Evolutionary conservation across 2,888 invertebrate species (phyloP).

Genomic region (Poecilobothrus nobilitatus): DNA sequence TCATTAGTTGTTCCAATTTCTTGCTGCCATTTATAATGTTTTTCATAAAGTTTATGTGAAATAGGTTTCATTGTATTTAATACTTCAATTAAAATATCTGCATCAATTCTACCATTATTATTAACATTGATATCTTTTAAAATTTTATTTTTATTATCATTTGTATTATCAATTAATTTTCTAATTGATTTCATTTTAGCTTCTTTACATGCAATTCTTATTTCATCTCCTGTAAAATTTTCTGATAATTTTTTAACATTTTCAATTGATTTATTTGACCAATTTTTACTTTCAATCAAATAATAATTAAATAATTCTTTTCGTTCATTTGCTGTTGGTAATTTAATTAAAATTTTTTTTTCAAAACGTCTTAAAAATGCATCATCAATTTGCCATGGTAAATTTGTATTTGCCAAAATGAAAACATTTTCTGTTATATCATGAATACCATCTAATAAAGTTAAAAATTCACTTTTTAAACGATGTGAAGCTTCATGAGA

Average conservation of each 20-base stretch:
- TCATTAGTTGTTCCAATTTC: background rate
- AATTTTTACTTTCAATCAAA: slow-evolving; percentile 43
- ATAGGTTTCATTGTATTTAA: background rate
- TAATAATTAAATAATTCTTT: slow-evolving; percentile 57
- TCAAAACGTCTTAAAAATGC: slow-evolving; percentile 83
- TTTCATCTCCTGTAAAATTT: slow-evolving; percentile 81
- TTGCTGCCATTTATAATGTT: background rate
- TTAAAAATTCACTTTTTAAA: slow-evolving; percentile 80
- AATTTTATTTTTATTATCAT: slow-evolving; percentile 28
- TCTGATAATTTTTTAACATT: slow-evolving; percentile 52
- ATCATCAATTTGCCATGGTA: slow-evolving; percentile 87
- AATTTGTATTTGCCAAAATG: slow-evolving; percentile 78
- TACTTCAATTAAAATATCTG: background rate
- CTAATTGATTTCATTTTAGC: slow-evolving; percentile 74
- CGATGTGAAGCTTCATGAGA: slow-evolving; percentile 82
- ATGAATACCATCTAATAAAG: slow-evolving; percentile 73
- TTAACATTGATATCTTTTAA: background rate
- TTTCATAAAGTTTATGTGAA: background rate
- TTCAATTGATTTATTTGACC: slow-evolving; percentile 30
- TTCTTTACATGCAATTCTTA: slow-evolving; percentile 80
- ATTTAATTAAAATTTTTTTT: slow-evolving; percentile 70
- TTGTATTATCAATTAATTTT: slow-evolving; percentile 36
- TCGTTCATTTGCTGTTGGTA: slow-evolving; percentile 64
- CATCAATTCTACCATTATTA: background rate
- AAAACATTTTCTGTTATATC: slow-evolving; percentile 57